Evolutionary conservation across 2,888 invertebrate species (phyloP), one percentile per base, ranked within the genome.

Genomic region (Marronus borbonicus): DNA sequence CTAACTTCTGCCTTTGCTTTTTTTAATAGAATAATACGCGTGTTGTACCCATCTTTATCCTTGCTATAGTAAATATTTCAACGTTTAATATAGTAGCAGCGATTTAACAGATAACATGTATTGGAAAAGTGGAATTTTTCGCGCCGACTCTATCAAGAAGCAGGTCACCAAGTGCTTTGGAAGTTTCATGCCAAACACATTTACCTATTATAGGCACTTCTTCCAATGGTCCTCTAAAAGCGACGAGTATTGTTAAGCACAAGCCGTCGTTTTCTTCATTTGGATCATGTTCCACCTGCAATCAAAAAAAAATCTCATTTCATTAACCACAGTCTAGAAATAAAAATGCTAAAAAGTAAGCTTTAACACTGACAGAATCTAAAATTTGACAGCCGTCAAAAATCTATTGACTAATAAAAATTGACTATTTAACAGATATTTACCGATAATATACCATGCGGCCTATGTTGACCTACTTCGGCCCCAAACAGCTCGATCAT

Each of bases 401-500:
- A 31, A 5, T 36, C 5, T 5, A 5, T 36, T 5, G 3, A 5
- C 31, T 5, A 36, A 36, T 36, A 36, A 36, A 36, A 36, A 36
- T 36, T 36, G 5, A 36, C 5, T 36, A 36, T 36, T 36, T 36
- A 5, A 36, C 31, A 36, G 5, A 36, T 36, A 83, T 85, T 84
- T 84, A 88, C 90, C 81, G 94, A 93, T 39, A 97, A 89, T 36
- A 97, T 87, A 0, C 97, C 97, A 84, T 95, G 92, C 0, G 96
- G 97, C 83, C 94, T 91, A 87, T 97, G 97, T 80, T 94, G 93
- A 0, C 96, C 94, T 36, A 97, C 92, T 86, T 95, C 96, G 76
- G 95, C 93, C 24, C 97, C 97, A 90, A 97, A 97, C 85, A 97
- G 92, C 88, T 97, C 96, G 80, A 96, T 94, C 96, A 97, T 96